Conservation (phyloP, 2,797 vertebrate species). For the Anguilla obscura region DNA sequence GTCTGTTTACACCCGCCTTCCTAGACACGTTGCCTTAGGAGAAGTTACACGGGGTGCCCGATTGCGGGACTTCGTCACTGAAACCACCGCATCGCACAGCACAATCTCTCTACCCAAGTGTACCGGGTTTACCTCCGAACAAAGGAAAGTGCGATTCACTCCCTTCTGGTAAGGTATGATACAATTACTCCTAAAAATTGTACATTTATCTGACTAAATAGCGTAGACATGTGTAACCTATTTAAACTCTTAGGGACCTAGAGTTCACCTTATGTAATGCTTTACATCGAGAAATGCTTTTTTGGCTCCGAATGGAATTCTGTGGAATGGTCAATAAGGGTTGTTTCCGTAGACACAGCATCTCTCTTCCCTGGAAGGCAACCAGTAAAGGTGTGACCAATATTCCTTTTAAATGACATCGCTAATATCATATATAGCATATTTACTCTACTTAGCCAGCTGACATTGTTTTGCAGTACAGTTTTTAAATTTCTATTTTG, state of each 20-base stretch:
- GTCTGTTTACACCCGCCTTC: slow-evolving; percentile 59
- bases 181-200: background rate
- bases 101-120: slow-evolving; percentile 53
- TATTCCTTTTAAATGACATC: background rate
- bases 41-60: slow-evolving; percentile 76
- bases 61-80: slow-evolving; percentile 59
- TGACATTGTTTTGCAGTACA: background rate
- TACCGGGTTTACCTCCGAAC: slow-evolving; percentile 67
- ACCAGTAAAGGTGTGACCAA: background rate
- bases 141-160: slow-evolving; percentile 62
- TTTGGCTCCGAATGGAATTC: slow-evolving; percentile 1
- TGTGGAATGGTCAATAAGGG: background rate
- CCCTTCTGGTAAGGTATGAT: slow-evolving; percentile 57
- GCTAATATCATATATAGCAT: background rate
- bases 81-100: slow-evolving; percentile 59
- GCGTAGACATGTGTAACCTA: background rate
- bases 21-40: slow-evolving; percentile 80
- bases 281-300: slow-evolving; percentile 14
- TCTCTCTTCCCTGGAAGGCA: background rate
- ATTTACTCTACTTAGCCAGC: background rate
- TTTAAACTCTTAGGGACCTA: background rate
- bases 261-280: background rate
- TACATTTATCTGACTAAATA: background rate
- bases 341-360: slow-evolving; percentile 13
- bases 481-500: background rate